Evolutionary conservation across 2,113 vertebrate species (phyloP), one percentile per base, ranked within the genome.

Genomic region (Dicaeum eximium): DNA sequence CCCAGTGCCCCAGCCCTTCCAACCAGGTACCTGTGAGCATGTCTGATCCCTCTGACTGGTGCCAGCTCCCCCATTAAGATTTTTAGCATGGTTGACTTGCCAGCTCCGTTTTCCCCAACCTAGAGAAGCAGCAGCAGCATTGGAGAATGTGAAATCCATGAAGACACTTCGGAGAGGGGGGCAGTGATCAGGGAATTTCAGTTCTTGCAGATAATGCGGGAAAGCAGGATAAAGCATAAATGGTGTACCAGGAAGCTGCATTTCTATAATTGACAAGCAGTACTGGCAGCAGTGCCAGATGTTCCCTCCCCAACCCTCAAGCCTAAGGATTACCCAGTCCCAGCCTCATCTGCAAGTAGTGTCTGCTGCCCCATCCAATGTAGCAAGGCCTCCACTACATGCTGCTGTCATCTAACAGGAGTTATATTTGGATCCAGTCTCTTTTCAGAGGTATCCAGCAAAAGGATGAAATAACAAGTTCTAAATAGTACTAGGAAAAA

Each of bases 91-190:
- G 99, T 99, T 4, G 99, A 99, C 95, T 99, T 99, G 48, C 99
- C 99, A 17, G 99, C 98, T 15, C 99, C 99, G 0, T 99, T 99
- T 94, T 99, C 99, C 17, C 99, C 99, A 9, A 99, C 99, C 99
- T 99, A 94, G 57, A 87, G 80, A 84, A 95, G 90, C 44, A 90
- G 57, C 84, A 93, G 57, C 50, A 86, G 60, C 33, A 58, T 83
- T 85, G 58, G 45, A 94, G 31, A 91, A 64, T 1, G 2, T 48
- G 48, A 91, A 93, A 95, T 40, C 60, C 62, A 22, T 3, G 40
- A 56, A 77, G 40, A 21, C 33, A 37, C 25, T 73, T 71, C 0
- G 0, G 54, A 64, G n/a, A 33, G 5, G 14, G 15, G 57, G 19
- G 14, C 48, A 65, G 54, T 2, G 18, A 89, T 72, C 14, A 35